phyloP scores from a whole-genome alignment of 2,797 vertebrate species.

The Mareca penelope region DNA sequence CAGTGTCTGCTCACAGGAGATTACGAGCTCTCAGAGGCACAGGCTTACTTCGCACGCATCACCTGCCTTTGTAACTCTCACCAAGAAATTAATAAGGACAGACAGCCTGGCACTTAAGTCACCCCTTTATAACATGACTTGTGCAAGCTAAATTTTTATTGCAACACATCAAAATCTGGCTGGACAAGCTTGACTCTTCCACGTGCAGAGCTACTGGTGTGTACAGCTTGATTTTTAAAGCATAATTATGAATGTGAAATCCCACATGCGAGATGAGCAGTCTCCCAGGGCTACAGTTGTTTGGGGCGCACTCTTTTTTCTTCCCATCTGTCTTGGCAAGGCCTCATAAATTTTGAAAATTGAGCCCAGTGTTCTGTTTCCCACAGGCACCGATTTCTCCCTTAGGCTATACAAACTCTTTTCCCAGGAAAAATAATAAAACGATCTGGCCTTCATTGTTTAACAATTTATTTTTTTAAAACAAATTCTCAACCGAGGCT shows the following conservation, averaged over 20 bases:
- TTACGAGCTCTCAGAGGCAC: not conserved
- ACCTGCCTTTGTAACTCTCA: not conserved
- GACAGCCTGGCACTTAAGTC: not conserved
- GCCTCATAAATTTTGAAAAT: conserved; percentile 1
- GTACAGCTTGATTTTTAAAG: not conserved
- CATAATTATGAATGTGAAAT: not conserved
- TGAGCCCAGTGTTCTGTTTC: conserved; percentile 33
- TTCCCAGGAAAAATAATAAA: conserved; percentile 59
- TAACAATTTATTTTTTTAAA: conserved; percentile 57
- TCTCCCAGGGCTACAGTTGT: conserved; percentile 1
- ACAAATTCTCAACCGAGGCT: conserved; percentile 12
- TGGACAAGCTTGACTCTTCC: not conserved
- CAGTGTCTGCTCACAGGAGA: not conserved
- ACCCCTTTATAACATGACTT: not conserved
- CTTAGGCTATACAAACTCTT: conserved; percentile 30
- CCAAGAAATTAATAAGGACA: not conserved
- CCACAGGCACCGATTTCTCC: conserved; percentile 22
- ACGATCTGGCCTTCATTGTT: conserved; percentile 44
- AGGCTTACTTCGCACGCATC: not conserved
- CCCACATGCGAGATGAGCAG: not conserved
- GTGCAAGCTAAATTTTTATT: not conserved
- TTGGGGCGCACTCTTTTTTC: not conserved
- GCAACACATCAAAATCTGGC: not conserved
- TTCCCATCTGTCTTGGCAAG: conserved; percentile 28
- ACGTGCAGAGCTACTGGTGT: not conserved